Percentiles rank a stretch among this genome's conserved stretches.
Conservation (phyloP, 1,140 invertebrate species). For the Kradibia gibbosae region DNA sequence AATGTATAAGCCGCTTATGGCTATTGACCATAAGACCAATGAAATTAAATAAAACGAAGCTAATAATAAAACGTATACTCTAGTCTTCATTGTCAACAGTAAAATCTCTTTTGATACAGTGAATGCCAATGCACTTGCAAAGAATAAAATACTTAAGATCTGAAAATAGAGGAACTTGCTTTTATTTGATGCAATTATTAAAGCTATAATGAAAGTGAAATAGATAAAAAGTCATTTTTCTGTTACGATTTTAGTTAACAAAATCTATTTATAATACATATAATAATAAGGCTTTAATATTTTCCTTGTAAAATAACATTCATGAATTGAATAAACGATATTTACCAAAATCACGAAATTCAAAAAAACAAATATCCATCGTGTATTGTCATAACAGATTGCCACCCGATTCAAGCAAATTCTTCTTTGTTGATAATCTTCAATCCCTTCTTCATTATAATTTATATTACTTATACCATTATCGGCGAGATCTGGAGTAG, state of each 20-base stretch:
- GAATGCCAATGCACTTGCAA: slow-evolving; percentile 29
- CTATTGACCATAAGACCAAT: not conserved
- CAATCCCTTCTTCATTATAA: not conserved
- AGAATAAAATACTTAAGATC: slow-evolving; percentile 36
- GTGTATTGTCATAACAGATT: slow-evolving; percentile 30
- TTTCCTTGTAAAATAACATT: not conserved
- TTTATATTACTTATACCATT: not conserved
- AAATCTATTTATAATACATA: no score
- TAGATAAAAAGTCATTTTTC: not conserved
- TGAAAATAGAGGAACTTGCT: not conserved
- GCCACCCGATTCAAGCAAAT: slow-evolving; percentile 7
- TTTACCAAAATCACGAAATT: slow-evolving; percentile 30
- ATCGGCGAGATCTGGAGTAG: slow-evolving; percentile 15
- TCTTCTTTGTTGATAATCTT: not conserved
- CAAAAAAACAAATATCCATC: slow-evolving; percentile 29
- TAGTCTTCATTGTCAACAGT: slow-evolving; percentile 7
- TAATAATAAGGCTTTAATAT: no score
- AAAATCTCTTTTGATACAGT: slow-evolving; percentile 12
- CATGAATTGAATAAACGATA: not conserved
- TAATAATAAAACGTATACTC: slow-evolving; percentile 1
- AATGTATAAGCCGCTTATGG: slow-evolving; percentile 21
- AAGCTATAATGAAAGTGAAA: not conserved
- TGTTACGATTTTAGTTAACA: no score
- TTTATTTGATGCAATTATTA: not conserved
- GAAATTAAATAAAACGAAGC: slow-evolving; percentile 22